phyloP scores from a whole-genome alignment of 2,113 vertebrate species.

The Caranx melampygus region DNA sequence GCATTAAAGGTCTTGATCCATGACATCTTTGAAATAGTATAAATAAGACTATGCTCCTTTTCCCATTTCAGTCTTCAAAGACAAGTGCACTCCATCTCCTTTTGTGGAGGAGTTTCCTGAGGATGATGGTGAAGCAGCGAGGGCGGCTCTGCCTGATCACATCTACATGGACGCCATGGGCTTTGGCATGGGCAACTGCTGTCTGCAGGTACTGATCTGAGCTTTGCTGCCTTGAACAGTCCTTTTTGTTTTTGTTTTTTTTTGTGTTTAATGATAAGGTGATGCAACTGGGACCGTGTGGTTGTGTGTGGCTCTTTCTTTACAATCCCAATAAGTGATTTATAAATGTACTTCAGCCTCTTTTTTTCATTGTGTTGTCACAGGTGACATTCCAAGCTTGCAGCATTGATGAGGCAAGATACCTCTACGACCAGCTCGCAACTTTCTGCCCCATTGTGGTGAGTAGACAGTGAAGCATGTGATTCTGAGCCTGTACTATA shows the following conservation, averaged over 20 bases:
- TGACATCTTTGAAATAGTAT: background rate
- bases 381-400: slow-evolving; percentile 99
- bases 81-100: slow-evolving; percentile 90
- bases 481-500: background rate
- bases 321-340: slow-evolving; percentile 55
- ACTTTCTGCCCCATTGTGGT: slow-evolving; percentile 98
- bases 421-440: slow-evolving; percentile 97
- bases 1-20: background rate
- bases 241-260: background rate
- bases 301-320: background rate
- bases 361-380: slow-evolving; percentile 57
- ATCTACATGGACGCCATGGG: slow-evolving; percentile 99
- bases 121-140: slow-evolving; percentile 89
- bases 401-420: slow-evolving; percentile 96
- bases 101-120: slow-evolving; percentile 92
- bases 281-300: background rate
- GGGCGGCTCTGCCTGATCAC: slow-evolving; percentile 89
- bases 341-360: slow-evolving; percentile 67
- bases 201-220: slow-evolving; percentile 91
- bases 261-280: no score
- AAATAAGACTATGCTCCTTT: background rate
- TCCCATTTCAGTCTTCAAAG: slow-evolving; percentile 90
- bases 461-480: slow-evolving; percentile 70
- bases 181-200: slow-evolving; percentile 99
- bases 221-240: background rate